Conservation (phyloP, 2,888 invertebrate genomes). For the Campaea margaritaria region DNA sequence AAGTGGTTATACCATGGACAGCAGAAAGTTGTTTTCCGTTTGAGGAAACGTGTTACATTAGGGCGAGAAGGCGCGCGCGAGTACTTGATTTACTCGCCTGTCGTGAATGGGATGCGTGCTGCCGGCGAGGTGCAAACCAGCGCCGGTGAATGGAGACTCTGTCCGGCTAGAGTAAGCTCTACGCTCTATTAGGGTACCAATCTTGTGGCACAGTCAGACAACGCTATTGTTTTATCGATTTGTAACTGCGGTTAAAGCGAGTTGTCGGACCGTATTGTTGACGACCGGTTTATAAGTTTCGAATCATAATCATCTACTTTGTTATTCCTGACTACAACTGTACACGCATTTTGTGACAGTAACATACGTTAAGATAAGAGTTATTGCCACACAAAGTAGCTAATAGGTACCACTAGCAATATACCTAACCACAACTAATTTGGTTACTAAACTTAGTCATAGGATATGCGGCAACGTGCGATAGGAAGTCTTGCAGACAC, state of each 20-base stretch:
- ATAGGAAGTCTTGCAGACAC: conserved; percentile 51
- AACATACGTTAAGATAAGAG: neutral
- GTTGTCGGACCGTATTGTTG: neutral
- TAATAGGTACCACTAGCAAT: conserved; percentile 12
- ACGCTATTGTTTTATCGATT: conserved; percentile 7
- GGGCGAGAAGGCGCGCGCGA: conserved; percentile 62
- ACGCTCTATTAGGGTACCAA: conserved; percentile 1
- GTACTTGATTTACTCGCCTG: conserved; percentile 81
- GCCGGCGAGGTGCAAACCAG: conserved; percentile 78
- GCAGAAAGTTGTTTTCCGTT: conserved; percentile 82
- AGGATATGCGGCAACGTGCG: conserved; percentile 47
- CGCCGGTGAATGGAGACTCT: conserved; percentile 70
- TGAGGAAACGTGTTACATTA: conserved; percentile 68
- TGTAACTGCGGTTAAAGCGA: conserved; percentile 3
- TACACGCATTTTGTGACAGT: neutral
- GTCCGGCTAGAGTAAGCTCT: conserved; percentile 15
- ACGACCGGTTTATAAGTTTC: neutral
- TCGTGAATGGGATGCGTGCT: conserved; percentile 82
- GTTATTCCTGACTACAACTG: neutral
- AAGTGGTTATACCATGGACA: conserved; percentile 77
- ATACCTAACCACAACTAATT: conserved; percentile 10
- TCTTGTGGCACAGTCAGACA: conserved; percentile 11
- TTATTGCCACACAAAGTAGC: conserved; percentile 25
- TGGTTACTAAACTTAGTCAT: conserved; percentile 20
- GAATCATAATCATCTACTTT: neutral